Base-by-base conservation (phyloP, 1,140 invertebrate species). In the Dysdera silvatica region DNA sequence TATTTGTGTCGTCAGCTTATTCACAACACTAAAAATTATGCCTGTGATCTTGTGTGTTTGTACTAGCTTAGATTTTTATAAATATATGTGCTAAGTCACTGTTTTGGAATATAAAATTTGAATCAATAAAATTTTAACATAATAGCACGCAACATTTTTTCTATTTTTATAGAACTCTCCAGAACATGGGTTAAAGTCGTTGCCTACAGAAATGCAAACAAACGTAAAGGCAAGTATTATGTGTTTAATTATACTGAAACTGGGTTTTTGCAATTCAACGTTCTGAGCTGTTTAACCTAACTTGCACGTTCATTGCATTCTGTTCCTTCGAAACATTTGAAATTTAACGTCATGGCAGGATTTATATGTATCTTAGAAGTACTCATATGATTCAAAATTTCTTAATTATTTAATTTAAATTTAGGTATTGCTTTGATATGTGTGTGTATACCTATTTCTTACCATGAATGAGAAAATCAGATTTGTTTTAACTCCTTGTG, bases 131-230 rank as follows among this genome's bases (percentile, higher is more conserved):
- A 8, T 7, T 12, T 8, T 8, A 47, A 8, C 20, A 47, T 7
- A 12, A n/a, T 47, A n/a, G 10, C 18, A 20, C 10, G 23, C 18
- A 20, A 10, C 14, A 33, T 18, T 35, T 37, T 37, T 10, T 43
- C 12, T 43, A 33, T 47, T 58, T 48, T 58, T 20, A 45, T 40
- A 61, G 61, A 63, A 16, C 55, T 49, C 37, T 33, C 41, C 53
- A 18, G 61, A 63, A 12, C 6, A 55, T 16, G 29, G 31, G 6
- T 24, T 63, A 4, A 63, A 20, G 29, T 31, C 28, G 37, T 23
- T 63, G 4, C 23, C 37, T 37, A 3, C 8, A 31, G 45, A 63
- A 24, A 55, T 63, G 52, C 40, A 63, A 23, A 20, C 53, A 12
- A 29, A 16, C 26, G 7, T 63, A 16, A 63, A 40, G 32, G 61